Evolutionary conservation across 2,797 vertebrate species (phyloP).

Genomic region (Nyctalus aviator): DNA sequence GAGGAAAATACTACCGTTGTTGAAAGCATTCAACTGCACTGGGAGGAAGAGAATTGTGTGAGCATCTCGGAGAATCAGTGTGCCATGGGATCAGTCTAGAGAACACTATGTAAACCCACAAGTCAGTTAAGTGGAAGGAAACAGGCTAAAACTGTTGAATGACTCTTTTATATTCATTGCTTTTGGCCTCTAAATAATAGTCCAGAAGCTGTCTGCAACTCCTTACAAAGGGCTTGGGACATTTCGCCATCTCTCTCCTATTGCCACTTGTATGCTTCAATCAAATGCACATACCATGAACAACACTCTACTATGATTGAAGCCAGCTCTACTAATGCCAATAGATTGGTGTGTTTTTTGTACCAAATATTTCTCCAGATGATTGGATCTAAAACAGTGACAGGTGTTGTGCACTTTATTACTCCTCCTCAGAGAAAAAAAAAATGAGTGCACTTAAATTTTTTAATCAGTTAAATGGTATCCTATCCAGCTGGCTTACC

Average conservation of each 20-base stretch:
- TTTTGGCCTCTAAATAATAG: neutral
- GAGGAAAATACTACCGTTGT: neutral
- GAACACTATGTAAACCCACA: neutral
- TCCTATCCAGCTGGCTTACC: neutral
- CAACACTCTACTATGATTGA: neutral
- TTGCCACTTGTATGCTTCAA: neutral
- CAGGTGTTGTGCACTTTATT: neutral
- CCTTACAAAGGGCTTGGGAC: neutral
- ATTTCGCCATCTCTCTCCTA: neutral
- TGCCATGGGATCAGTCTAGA: too few relatives aligned
- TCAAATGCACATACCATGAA: neutral
- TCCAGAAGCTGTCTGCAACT: neutral
- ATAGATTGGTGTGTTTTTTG: neutral
- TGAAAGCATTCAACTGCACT: neutral
- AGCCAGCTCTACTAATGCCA: neutral
- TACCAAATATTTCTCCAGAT: slow-evolving; percentile 35
- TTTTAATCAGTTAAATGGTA: neutral
- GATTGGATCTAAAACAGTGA: slow-evolving; percentile 23
- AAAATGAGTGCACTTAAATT: neutral
- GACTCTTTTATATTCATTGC: neutral
- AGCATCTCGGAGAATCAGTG: neutral
- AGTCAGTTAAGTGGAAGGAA: neutral
- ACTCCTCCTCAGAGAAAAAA: slow-evolving; percentile 13
- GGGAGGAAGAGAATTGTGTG: neutral
- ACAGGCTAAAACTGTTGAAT: neutral